Percentiles rank a stretch among this genome's conserved stretches.
These are phyloP conservation scores for Alviniconcha strummeri DNA, from an alignment of 2,888 invertebrate species.

Conservation along the genomic window DNA sequence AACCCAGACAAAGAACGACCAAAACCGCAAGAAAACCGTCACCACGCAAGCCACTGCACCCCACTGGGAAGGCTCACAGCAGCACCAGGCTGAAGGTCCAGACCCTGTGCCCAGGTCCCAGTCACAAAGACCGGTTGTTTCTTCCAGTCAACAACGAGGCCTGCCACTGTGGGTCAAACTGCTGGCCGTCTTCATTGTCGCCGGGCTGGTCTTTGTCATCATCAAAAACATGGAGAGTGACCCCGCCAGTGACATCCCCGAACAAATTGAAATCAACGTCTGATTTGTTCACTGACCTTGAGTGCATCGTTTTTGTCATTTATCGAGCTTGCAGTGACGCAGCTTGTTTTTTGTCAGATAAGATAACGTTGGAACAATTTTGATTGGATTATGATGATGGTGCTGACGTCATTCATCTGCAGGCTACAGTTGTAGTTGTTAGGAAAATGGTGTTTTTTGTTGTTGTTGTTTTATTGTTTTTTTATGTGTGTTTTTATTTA, in stretches of 20 bases:
- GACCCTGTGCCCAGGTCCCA: not conserved
- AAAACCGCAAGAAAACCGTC: not conserved
- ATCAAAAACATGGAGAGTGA: constrained; percentile 61
- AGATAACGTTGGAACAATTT: too few species aligned
- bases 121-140: not conserved
- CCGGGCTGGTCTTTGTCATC: constrained; percentile 57
- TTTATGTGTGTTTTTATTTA: too few species aligned
- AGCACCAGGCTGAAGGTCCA: not conserved
- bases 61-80: not conserved
- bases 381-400: too few species aligned
- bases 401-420: too few species aligned
- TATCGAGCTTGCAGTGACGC: not conserved
- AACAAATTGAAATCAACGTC: constrained; percentile 28
- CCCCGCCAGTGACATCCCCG: constrained; percentile 44
- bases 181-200: constrained; percentile 45
- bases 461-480: too few species aligned
- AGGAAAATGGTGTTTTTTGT: too few species aligned
- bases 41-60: constrained; percentile 22
- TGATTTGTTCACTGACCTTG: too few species aligned
- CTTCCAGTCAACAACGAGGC: constrained; percentile 38
- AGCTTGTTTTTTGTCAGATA: too few species aligned
- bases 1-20: constrained; percentile 18
- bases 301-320: not conserved
- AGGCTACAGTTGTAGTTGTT: too few species aligned
- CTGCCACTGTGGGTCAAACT: constrained; percentile 55